A percentile compares a stretch with the other conserved stretches of the same genome.
Evolutionary conservation across 2,888 invertebrate genomes (phyloP).

Genomic region (Brachynemurus nebulosus): DNA sequence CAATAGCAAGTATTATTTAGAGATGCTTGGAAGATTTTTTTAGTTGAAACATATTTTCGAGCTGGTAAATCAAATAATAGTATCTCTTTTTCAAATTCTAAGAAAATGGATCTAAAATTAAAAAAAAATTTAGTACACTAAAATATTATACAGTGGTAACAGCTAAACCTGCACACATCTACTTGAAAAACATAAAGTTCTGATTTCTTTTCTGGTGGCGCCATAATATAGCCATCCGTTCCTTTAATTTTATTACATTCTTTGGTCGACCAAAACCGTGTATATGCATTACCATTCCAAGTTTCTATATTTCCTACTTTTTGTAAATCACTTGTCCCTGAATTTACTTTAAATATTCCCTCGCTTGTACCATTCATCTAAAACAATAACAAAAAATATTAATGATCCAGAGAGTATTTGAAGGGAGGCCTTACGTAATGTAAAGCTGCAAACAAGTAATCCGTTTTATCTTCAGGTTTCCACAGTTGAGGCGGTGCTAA

Average conservation of each 20-base stretch:
- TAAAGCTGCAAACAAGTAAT: conserved; percentile 42
- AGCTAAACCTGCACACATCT: conserved; percentile 41
- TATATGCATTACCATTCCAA: conserved; percentile 29
- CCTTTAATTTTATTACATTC: conserved; percentile 41
- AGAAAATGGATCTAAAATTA: conserved; percentile 33
- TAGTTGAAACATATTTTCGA: conserved; percentile 35
- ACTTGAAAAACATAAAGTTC: conserved; percentile 37
- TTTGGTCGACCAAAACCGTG: conserved; percentile 29
- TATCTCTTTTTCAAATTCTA: conserved; percentile 30
- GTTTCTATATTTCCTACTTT: conserved; percentile 37
- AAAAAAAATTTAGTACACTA: not conserved
- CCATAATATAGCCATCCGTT: conserved; percentile 39
- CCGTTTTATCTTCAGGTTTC: conserved; percentile 32
- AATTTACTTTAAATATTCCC: conserved; percentile 40
- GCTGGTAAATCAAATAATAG: conserved; percentile 33
- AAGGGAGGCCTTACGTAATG: conserved; percentile 36
- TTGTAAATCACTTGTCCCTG: conserved; percentile 36
- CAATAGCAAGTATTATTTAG: conserved; percentile 40
- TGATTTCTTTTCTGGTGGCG: conserved; percentile 33
- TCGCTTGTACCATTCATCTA: conserved; percentile 38
- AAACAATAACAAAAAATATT: conserved; percentile 7
- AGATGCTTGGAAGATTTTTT: conserved; percentile 32
- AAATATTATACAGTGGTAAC: not conserved
- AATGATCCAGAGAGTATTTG: not conserved
- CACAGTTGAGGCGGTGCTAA: conserved; percentile 32